Evolutionary conservation across 2,888 invertebrate species (phyloP).

Genomic region (Plebejus anna): DNA sequence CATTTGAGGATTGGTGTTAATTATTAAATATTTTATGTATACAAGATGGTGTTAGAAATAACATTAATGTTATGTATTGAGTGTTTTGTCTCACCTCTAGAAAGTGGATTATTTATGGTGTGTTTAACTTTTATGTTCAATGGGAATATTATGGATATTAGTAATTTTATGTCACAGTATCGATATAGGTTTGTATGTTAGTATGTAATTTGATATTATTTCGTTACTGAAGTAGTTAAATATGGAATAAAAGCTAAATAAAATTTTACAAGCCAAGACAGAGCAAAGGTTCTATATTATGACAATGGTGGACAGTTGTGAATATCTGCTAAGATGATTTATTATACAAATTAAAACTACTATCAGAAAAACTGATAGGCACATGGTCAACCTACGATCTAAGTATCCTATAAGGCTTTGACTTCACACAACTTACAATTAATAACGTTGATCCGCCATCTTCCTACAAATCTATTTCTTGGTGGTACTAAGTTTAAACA

Average conservation of each 20-base stretch:
- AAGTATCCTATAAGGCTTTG: too few species aligned
- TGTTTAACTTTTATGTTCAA: conserved; percentile 4
- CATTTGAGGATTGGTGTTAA: conserved; percentile 11
- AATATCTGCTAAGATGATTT: too few species aligned
- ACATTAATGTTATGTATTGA: conserved; percentile 14
- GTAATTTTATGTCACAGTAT: neutral
- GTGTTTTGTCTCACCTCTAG: conserved; percentile 21
- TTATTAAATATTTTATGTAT: conserved; percentile 12
- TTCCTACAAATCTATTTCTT: too few species aligned
- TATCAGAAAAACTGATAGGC: neutral
- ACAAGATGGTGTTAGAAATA: conserved; percentile 16
- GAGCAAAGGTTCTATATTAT: too few species aligned
- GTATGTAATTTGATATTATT: neutral
- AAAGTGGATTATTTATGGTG: conserved; percentile 18
- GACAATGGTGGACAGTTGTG: too few species aligned
- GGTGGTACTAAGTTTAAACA: too few species aligned
- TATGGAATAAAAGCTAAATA: neutral
- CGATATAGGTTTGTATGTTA: neutral
- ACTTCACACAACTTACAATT: too few species aligned
- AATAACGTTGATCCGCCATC: too few species aligned
- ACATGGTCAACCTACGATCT: too few species aligned
- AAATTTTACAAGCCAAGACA: neutral
- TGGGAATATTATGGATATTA: conserved; percentile 22
- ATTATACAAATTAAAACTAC: neutral
- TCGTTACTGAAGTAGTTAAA: neutral